These are phyloP conservation scores for Lipotes vexillifer DNA, from an alignment of 2,113 vertebrate species.

Conservation along the genomic window DNA sequence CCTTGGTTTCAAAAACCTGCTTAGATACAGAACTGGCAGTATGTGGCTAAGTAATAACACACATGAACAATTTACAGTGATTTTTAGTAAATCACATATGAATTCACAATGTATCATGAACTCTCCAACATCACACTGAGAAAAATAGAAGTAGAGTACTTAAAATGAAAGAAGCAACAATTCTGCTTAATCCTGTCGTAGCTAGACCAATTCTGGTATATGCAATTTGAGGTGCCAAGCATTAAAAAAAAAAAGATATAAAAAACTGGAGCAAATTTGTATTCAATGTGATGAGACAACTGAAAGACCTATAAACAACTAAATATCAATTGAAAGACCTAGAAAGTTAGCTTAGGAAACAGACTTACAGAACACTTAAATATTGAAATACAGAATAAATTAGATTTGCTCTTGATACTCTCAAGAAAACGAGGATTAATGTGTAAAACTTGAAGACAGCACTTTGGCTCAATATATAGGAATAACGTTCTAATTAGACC, in stretches of 20 bases:
- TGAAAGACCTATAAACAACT: neutral
- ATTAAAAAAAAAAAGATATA: neutral
- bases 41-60: neutral
- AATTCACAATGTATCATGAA: neutral
- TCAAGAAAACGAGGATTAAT: neutral
- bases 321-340: neutral
- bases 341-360: neutral
- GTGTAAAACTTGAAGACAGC: neutral
- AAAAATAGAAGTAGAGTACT: neutral
- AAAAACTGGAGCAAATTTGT: neutral
- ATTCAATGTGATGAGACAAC: neutral
- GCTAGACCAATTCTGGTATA: neutral
- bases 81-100: neutral
- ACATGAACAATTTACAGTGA: neutral
- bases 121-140: neutral
- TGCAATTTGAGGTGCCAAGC: neutral
- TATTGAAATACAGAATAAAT: neutral
- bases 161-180: neutral
- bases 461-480: neutral
- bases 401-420: neutral
- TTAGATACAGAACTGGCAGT: neutral
- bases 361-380: neutral
- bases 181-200: neutral
- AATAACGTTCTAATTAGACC: neutral
- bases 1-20: neutral